Conservation (phyloP, 1,140 invertebrate species). For the Drosophila ficusphila region DNA sequence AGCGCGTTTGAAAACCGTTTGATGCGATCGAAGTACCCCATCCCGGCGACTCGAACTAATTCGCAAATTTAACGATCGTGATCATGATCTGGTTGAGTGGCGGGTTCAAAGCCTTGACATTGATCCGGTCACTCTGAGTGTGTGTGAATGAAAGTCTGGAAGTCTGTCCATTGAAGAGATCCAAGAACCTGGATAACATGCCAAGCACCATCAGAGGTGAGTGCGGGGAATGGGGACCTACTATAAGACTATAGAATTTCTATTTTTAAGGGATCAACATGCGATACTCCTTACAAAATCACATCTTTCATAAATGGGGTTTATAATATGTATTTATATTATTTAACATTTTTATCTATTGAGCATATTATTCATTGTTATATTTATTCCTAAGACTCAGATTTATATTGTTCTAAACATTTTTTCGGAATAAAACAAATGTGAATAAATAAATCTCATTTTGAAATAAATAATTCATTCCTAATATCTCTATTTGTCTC, state of each 20-base stretch:
- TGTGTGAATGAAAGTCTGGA: conserved; percentile 20
- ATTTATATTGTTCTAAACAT: too few relatives aligned
- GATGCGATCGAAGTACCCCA: conserved; percentile 14
- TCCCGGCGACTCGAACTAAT: conserved; percentile 27
- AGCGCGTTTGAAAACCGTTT: conserved; percentile 74
- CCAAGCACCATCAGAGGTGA: conserved; percentile 81
- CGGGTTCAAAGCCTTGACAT: conserved; percentile 30
- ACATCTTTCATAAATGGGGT: too few relatives aligned
- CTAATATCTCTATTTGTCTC: too few relatives aligned
- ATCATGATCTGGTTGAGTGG: conserved; percentile 25
- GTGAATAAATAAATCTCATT: too few relatives aligned
- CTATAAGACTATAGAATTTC: background rate
- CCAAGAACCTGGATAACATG: conserved; percentile 62
- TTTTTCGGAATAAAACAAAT: too few relatives aligned
- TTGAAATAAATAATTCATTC: too few relatives aligned
- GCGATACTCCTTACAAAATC: too few relatives aligned
- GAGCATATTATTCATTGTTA: too few relatives aligned
- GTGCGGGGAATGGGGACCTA: background rate
- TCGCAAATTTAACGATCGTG: conserved; percentile 8
- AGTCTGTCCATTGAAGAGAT: conserved; percentile 55
- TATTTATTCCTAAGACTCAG: too few relatives aligned
- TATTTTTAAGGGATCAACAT: too few relatives aligned
- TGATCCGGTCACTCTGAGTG: conserved; percentile 14
- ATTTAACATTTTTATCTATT: too few relatives aligned
- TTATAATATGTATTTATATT: too few relatives aligned